Percentiles rank a stretch among this genome's conserved stretches.
Evolutionary conservation across 2,113 vertebrate genomes (phyloP).

Genomic region (Cyphomyrus discorhynchus): DNA sequence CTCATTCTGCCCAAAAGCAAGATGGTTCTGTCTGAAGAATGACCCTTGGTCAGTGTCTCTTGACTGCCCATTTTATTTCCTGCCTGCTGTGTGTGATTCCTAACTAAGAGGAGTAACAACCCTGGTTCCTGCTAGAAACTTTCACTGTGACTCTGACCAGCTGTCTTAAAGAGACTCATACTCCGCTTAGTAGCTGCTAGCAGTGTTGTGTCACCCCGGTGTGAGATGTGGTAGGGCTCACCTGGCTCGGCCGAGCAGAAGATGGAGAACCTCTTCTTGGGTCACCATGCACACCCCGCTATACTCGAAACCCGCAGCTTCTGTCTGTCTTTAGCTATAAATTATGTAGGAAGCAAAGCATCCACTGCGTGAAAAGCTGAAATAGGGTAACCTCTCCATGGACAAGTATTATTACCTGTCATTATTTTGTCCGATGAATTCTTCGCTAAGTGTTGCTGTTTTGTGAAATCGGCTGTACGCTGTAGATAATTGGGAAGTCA

Average conservation of each 20-base stretch:
- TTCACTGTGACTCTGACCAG: conserved; percentile 51
- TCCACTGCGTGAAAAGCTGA: conserved; percentile 12
- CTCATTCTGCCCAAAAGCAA: background rate
- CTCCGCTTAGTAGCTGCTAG: conserved; percentile 11
- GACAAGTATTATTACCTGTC: conserved; percentile 27
- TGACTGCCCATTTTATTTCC: conserved; percentile 5
- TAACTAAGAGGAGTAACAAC: conserved; percentile 4
- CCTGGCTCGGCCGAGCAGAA: conserved; percentile 14
- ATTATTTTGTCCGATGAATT: conserved; percentile 6
- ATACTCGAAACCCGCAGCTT: background rate
- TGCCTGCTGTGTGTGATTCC: conserved; percentile 20
- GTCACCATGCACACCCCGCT: conserved; percentile 24
- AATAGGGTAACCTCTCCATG: conserved; percentile 13
- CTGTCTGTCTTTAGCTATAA: conserved; percentile 47
- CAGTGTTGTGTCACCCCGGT: background rate
- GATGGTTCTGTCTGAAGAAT: background rate
- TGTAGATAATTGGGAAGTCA: background rate
- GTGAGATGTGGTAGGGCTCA: background rate
- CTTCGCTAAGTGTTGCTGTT: conserved; percentile 12
- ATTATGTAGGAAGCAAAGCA: conserved; percentile 19
- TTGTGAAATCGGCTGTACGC: background rate
- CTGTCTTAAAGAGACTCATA: conserved; percentile 37
- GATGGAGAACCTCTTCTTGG: background rate
- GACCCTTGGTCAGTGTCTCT: conserved; percentile 7
- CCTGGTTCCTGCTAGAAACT: conserved; percentile 29